Conservation (phyloP, 2,113 vertebrate genomes). For the Daboia siamensis region DNA sequence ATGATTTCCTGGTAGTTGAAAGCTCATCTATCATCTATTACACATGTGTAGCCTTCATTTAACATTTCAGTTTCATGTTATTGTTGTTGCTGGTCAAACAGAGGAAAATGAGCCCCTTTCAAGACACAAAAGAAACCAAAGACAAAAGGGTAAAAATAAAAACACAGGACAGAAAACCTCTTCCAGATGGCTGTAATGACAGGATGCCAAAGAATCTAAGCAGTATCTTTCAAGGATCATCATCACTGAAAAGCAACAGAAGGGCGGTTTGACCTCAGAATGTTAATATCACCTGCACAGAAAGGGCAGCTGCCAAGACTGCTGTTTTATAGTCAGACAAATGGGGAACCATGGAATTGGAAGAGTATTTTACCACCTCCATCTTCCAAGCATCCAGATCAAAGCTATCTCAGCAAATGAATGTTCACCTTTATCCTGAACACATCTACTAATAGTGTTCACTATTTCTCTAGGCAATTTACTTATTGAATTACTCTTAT, state of each 20-base stretch:
- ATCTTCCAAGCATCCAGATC: not conserved
- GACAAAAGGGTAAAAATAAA: not conserved
- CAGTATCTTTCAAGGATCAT: not conserved
- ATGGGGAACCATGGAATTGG: not conserved
- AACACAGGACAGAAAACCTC: not conserved
- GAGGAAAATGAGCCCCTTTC: conserved; percentile 19
- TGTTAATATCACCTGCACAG: accelerated
- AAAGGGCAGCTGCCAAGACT: accelerated
- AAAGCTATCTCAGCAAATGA: not conserved
- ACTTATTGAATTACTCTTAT: not conserved
- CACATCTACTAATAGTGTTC: not conserved
- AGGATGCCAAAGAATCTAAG: accelerated
- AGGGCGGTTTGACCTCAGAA: accelerated
- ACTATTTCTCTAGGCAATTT: not conserved
- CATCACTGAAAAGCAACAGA: accelerated
- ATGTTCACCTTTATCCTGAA: not conserved
- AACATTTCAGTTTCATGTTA: not conserved
- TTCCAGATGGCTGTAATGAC: not conserved
- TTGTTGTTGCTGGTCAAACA: not conserved
- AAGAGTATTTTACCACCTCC: not conserved
- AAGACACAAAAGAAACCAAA: conserved; percentile 4
- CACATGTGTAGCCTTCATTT: conserved; percentile 4
- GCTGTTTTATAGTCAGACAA: not conserved
- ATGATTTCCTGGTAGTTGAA: not conserved
- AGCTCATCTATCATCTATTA: not conserved